Percentiles rank a stretch among this genome's conserved stretches.
These are phyloP conservation scores for Drosophila austrosaltans DNA, from an alignment of 2,888 invertebrate species.

Conservation along the genomic window DNA sequence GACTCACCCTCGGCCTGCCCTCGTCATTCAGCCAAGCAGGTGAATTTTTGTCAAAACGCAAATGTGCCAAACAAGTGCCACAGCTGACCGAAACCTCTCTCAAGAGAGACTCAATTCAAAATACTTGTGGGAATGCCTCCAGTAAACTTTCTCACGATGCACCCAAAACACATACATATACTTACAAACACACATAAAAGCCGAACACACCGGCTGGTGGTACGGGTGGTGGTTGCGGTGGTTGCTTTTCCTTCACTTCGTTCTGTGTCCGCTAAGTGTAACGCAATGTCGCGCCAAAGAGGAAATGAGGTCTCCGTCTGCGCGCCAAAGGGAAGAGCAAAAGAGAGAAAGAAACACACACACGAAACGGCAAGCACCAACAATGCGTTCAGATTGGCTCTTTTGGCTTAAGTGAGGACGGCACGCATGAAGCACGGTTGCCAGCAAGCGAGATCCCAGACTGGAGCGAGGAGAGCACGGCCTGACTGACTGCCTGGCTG, in stretches of 20 bases:
- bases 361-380: constrained; percentile 49
- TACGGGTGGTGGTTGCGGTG: constrained; percentile 56
- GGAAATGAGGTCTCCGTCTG: constrained; percentile 77
- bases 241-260: constrained; percentile 40
- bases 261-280: constrained; percentile 62
- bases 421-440: constrained; percentile 76
- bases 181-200: not conserved
- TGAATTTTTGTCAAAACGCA: constrained; percentile 48
- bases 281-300: constrained; percentile 79
- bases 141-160: constrained; percentile 84
- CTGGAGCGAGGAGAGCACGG: constrained; percentile 36
- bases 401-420: constrained; percentile 63
- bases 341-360: constrained; percentile 37
- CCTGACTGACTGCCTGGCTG: not conserved
- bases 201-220: constrained; percentile 59
- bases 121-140: constrained; percentile 83
- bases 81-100: constrained; percentile 62
- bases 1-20: constrained; percentile 37
- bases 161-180: constrained; percentile 34
- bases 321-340: constrained; percentile 61
- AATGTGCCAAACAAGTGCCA: constrained; percentile 64
- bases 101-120: constrained; percentile 61
- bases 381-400: constrained; percentile 61
- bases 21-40: constrained; percentile 63
- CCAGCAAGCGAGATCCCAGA: constrained; percentile 57